Evolutionary conservation across 2,888 invertebrate species (phyloP).

Genomic region (Perizoma flavofasciatum): DNA sequence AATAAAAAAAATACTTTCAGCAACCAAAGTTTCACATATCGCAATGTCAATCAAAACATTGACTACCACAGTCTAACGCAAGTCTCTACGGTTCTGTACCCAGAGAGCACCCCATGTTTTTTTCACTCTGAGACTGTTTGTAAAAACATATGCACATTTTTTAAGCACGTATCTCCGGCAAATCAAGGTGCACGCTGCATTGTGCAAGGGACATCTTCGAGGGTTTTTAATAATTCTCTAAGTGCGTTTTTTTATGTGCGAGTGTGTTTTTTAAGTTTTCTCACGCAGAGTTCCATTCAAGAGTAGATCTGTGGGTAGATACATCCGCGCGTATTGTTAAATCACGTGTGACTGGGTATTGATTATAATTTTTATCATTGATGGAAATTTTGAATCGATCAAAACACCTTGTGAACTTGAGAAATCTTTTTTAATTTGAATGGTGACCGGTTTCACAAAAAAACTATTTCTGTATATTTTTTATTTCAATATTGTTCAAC

Average conservation of each 20-base stretch:
- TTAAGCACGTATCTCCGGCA: constrained; percentile 70
- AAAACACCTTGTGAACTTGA: constrained; percentile 29
- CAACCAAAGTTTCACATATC: too few species aligned
- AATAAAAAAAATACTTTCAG: too few species aligned
- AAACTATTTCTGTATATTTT: too few species aligned
- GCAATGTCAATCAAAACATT: too few species aligned
- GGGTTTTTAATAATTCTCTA: constrained; percentile 75
- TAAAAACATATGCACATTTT: constrained; percentile 83
- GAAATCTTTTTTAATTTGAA: constrained; percentile 11
- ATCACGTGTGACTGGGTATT: constrained; percentile 65
- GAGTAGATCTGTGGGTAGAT: constrained; percentile 81
- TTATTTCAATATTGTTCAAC: background rate
- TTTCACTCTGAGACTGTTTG: constrained; percentile 68
- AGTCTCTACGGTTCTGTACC: background rate
- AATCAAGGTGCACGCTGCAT: constrained; percentile 73
- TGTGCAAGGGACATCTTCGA: constrained; percentile 75
- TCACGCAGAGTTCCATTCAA: constrained; percentile 77
- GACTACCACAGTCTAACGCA: too few species aligned
- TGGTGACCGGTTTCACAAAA: constrained; percentile 6
- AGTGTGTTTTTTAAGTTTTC: constrained; percentile 79
- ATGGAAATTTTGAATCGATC: constrained; percentile 24
- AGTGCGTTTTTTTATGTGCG: constrained; percentile 77
- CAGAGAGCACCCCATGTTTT: constrained; percentile 59
- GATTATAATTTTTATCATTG: constrained; percentile 50
- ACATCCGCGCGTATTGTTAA: constrained; percentile 71